phyloP scores from a whole-genome alignment of 2,797 vertebrate species.

The Characodon lateralis region DNA sequence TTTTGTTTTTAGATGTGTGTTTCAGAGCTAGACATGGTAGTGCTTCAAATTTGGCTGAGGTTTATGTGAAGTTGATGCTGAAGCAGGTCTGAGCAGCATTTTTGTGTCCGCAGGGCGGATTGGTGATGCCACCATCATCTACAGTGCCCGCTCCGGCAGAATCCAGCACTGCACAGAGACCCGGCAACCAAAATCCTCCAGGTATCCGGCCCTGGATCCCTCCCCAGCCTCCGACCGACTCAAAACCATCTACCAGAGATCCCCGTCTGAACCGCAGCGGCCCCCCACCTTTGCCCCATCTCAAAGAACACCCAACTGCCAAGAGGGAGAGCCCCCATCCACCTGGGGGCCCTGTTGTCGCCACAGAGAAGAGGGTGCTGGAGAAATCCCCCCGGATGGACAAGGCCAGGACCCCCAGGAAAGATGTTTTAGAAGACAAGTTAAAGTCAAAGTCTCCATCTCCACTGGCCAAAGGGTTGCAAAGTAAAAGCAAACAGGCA shows the following conservation, averaged over 20 bases:
- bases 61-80: not conserved
- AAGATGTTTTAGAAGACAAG: slow-evolving; percentile 83
- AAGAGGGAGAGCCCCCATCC: slow-evolving; percentile 79
- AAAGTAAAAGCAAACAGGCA: slow-evolving; percentile 72
- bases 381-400: slow-evolving; percentile 84
- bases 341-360: slow-evolving; percentile 45
- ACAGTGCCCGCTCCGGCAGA: slow-evolving; percentile 60
- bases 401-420: slow-evolving; percentile 83
- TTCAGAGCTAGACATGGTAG: not conserved
- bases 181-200: slow-evolving; percentile 53
- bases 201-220: slow-evolving; percentile 70
- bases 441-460: slow-evolving; percentile 86
- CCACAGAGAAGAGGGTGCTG: slow-evolving; percentile 78
- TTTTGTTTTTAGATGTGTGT: not conserved
- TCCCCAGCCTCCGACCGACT: slow-evolving; percentile 81
- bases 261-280: slow-evolving; percentile 89
- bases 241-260: slow-evolving; percentile 88
- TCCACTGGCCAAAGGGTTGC: slow-evolving; percentile 80
- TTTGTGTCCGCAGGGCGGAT: slow-evolving; percentile 74
- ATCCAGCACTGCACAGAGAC: slow-evolving; percentile 70
- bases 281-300: slow-evolving; percentile 70
- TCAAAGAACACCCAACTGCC: slow-evolving; percentile 84
- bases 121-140: slow-evolving; percentile 73
- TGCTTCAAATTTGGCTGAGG: not conserved
- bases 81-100: not conserved